phyloP scores from a whole-genome alignment of 1,140 invertebrate species.

The Aplysia californica region DNA sequence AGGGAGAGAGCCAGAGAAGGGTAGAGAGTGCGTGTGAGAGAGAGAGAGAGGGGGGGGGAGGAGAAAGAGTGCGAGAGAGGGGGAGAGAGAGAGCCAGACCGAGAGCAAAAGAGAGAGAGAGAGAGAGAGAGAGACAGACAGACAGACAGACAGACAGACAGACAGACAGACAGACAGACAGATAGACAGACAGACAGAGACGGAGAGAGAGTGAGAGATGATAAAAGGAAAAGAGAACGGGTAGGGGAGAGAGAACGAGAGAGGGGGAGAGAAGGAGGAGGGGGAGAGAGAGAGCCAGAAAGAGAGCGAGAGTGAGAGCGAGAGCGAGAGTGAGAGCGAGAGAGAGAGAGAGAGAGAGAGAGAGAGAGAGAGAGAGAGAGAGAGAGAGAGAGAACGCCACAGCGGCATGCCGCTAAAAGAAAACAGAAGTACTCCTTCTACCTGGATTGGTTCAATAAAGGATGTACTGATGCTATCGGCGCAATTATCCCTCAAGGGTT shows the following conservation, averaged over 20 bases:
- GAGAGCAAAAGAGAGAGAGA: neutral
- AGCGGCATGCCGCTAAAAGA: too few species aligned
- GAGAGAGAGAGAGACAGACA: neutral
- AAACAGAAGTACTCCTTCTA: too few species aligned
- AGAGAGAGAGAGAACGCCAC: neutral
- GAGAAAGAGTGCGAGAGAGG: neutral
- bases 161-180: neutral
- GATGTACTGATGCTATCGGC: too few species aligned
- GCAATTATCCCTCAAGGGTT: too few species aligned
- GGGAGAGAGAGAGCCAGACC: neutral
- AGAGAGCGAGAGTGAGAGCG: neutral
- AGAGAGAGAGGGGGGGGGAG: neutral
- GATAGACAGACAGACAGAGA: too few species aligned
- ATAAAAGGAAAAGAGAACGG: neutral
- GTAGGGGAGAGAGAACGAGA: neutral
- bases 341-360: conserved; percentile 22
- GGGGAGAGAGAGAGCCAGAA: neutral
- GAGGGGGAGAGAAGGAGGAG: neutral
- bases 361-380: conserved; percentile 15
- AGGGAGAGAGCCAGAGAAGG: neutral
- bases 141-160: neutral
- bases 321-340: neutral
- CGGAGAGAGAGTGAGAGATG: neutral
- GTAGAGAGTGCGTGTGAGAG: neutral
- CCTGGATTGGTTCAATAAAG: too few species aligned